Conservation (phyloP, 2,888 invertebrate genomes). For the Andricus quercusramuli region DNA sequence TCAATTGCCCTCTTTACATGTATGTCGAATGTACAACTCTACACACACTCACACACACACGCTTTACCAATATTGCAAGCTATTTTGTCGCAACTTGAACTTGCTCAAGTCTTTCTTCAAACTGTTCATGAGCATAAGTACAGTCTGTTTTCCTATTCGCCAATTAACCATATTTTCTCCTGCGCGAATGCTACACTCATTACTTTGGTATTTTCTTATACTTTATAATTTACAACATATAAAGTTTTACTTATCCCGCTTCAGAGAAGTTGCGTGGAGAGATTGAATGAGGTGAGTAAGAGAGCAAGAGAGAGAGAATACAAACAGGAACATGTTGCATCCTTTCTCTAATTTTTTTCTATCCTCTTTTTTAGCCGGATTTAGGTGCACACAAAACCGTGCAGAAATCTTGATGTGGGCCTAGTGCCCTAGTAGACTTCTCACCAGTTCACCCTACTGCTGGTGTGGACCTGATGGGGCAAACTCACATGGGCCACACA, state of each 20-base stretch:
- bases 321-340: conserved; percentile 7
- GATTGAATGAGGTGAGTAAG: conserved; percentile 15
- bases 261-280: not conserved
- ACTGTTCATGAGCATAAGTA: conserved; percentile 3
- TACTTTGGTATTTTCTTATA: conserved; percentile 20
- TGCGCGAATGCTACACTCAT: conserved; percentile 4
- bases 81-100: not conserved
- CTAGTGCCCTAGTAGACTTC: too few relatives aligned
- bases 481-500: too few relatives aligned
- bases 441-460: too few relatives aligned
- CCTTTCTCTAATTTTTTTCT: conserved; percentile 13
- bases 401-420: too few relatives aligned
- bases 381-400: not conserved
- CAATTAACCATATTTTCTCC: conserved; percentile 29
- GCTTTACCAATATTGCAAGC: not conserved
- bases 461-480: too few relatives aligned
- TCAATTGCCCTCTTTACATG: not conserved
- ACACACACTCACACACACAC: not conserved
- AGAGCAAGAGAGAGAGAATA: not conserved
- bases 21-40: not conserved
- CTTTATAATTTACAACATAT: not conserved
- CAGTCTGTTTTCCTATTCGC: conserved; percentile 1
- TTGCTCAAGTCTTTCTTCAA: not conserved
- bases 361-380: conserved; percentile 1
- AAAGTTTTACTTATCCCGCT: not conserved